Base-by-base conservation (phyloP, 2,113 vertebrate genomes). In the Regulus satrapa region DNA sequence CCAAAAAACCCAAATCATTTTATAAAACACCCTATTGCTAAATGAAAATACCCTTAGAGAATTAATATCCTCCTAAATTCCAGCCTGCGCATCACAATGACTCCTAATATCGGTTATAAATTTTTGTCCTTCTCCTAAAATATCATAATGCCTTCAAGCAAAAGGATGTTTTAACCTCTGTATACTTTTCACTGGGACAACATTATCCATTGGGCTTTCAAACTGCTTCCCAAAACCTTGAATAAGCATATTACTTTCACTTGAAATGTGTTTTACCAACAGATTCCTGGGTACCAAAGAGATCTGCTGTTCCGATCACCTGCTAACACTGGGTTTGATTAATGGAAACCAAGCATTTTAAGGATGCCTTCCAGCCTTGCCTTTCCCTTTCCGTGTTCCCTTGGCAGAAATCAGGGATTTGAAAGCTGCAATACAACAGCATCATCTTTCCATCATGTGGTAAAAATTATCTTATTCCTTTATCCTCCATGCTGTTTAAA, bases 391-490 rank as follows among this genome's bases (percentile, higher is more conserved):
- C 84, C 64, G 48, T 7, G 51, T 76, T 88, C 64, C 45, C 75
- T 74, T 64, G 81, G 81, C 73, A 96, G 85, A 96, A 95, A 92
- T 64, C 36, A 55, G 58, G 54, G 38, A 88, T 91, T 43, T 84
- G 78, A 96, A 93, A 93, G 75, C 63, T 91, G 79, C 85, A 92
- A 31, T 62, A 71, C 66, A 73, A 78, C 64, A 86, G 49, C 66
- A 94, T 84, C 76, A 46, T 76, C 89, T 88, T 88, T 96, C 92
- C 83, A 79, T 91, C 63, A 74, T 12, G 1, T 36, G 81, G 91
- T 96, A 97, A 96, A 76, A 94, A 95, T 92, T 95, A 95, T 74
- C 93, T 95, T 78, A 86, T 93, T 94, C 46, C n/a, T 92, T 96
- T 91, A 78, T 87, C 34, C 63, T 75, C 28, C 13, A 54, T 40